Evolutionary conservation across 1,140 invertebrate genomes (phyloP), one percentile per base, ranked within the genome.

Genomic region (Sycobia sp.): DNA sequence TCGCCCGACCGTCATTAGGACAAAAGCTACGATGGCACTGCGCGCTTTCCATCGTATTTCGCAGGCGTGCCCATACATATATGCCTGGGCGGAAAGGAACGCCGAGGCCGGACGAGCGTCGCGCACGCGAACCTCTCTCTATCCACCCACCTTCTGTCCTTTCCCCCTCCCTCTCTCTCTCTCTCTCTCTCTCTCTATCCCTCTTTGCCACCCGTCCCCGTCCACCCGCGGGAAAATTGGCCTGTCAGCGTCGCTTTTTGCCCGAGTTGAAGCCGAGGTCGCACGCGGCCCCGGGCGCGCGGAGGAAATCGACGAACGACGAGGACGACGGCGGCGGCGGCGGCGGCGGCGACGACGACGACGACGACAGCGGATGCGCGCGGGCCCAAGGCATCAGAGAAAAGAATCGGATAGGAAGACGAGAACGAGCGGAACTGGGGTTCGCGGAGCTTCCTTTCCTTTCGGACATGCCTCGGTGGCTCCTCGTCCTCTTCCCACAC

Each of bases 381-480:
- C 47, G 57, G n/a, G 23, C 47, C 36, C 7, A n/a, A n/a, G 3
- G 36, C n/a, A 10, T 41, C 39, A 61, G 44, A 46, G 57, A 65
- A 55, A 65, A 64, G 44, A 67, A 67, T 71, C 63, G 66, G 70
- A 76, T 73, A 75, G 73, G 73, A 78, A 76, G 72, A 76, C 67
- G 49, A 71, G 75, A 73, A 76, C 72, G 72, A 73, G 75, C 76
- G 76, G 76, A 78, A 78, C 75, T 78, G 71, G 73, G 76, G 72
- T 78, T 77, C 71, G 76, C 73, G 71, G 76, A 75, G 73, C 75
- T 77, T 78, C 76, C 76, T 76, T 78, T 78, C 71, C 74, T 78
- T 68, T 77, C 71, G 73, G 76, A 78, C 69, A 78, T 76, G 76
- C 75, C 71, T 76, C 66, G 75, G 67, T 78, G 72, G 62, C 58